These are phyloP conservation scores for Achlya flavicornis DNA, from an alignment of 2,888 invertebrate genomes.

Conservation along the genomic window DNA sequence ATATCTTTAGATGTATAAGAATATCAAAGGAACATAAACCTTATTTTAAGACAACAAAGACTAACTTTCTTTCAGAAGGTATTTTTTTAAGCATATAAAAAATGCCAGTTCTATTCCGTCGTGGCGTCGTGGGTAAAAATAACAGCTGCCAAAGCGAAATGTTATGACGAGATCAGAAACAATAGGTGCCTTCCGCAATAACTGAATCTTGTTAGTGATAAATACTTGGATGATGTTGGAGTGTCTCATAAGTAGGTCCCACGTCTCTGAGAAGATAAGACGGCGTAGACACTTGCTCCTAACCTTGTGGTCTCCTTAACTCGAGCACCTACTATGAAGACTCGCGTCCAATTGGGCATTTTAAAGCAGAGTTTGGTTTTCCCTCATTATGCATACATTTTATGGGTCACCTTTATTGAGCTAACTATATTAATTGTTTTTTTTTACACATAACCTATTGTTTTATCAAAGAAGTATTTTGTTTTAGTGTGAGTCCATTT, in stretches of 20 bases:
- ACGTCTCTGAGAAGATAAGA: conserved; percentile 21
- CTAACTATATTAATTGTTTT: background rate
- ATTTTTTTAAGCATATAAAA: no score
- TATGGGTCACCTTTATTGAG: background rate
- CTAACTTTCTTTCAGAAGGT: no score
- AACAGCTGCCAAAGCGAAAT: no score
- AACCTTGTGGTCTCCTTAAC: conserved; percentile 29
- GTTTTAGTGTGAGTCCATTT: no score
- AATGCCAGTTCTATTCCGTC: no score
- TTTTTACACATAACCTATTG: no score
- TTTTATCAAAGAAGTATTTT: no score
- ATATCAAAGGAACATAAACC: no score
- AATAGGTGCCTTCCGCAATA: background rate
- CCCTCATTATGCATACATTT: background rate
- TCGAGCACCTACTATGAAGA: conserved; percentile 6
- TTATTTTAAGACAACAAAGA: no score
- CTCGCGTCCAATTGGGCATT: background rate
- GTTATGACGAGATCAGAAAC: no score
- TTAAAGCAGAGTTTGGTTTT: background rate
- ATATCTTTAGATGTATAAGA: no score
- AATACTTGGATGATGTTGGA: conserved; percentile 18
- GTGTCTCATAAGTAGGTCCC: conserved; percentile 15
- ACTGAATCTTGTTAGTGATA: conserved; percentile 10
- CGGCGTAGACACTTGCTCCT: conserved; percentile 28
- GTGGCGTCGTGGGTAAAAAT: no score